Conservation (phyloP, 2,113 vertebrate species). For the Elgaria multicarinata region DNA sequence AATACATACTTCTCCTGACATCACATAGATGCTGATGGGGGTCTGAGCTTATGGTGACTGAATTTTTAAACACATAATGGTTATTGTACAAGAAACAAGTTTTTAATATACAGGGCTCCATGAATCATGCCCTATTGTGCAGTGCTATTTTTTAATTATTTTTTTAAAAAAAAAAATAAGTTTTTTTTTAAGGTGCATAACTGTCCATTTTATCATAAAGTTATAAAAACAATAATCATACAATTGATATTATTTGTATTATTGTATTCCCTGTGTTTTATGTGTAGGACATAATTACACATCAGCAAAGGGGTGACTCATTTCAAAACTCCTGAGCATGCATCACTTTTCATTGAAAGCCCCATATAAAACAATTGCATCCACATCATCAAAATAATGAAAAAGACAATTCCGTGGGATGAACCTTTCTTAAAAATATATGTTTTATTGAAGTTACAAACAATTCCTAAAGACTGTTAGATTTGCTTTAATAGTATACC, state of each 20-base stretch:
- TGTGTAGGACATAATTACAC: background rate
- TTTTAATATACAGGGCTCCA: background rate
- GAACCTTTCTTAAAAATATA: constrained; percentile 38
- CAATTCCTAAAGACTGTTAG: constrained; percentile 23
- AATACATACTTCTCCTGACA: no score
- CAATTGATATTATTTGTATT: background rate
- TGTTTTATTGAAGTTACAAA: constrained; percentile 52
- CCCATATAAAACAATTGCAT: background rate
- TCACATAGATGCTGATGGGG: no score
- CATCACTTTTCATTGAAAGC: constrained; percentile 42
- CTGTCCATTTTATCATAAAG: background rate
- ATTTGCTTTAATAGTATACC: constrained; percentile 35
- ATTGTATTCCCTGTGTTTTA: constrained; percentile 33
- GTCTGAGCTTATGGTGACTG: no score
- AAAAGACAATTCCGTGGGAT: background rate
- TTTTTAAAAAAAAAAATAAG: background rate
- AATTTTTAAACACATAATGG: background rate
- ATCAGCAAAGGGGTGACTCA: background rate
- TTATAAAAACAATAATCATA: background rate
- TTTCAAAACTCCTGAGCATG: constrained; percentile 54
- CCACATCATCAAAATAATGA: constrained; percentile 53
- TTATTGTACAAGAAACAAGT: background rate
- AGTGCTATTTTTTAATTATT: background rate
- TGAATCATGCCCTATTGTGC: background rate
- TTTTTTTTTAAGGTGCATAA: background rate